Percentiles rank a stretch among this genome's conserved stretches.
Evolutionary conservation across 2,797 vertebrate species (phyloP).

Genomic region (Acrocephalus scirpaceus): DNA sequence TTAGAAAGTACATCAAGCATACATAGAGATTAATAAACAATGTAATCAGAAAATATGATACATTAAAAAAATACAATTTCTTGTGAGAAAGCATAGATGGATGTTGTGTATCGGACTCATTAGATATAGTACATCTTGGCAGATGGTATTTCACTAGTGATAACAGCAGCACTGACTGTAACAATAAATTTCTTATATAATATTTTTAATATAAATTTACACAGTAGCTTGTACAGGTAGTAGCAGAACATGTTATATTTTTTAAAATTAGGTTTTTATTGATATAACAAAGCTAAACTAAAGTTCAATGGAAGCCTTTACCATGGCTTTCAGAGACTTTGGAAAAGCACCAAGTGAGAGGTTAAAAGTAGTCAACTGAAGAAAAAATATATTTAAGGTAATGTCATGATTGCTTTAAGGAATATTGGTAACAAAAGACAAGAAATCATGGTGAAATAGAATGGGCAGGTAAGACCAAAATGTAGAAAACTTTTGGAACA

Average conservation of each 20-base stretch:
- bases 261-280: background rate
- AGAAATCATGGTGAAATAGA: background rate
- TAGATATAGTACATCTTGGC: background rate
- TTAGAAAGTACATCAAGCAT: background rate
- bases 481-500: background rate
- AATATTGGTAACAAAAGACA: background rate
- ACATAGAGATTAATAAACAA: background rate
- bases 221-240: background rate
- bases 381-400: background rate
- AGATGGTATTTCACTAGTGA: background rate
- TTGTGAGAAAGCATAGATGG: background rate
- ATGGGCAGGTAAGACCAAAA: background rate
- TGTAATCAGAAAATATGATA: background rate
- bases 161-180: background rate
- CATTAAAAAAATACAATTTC: background rate
- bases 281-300: background rate
- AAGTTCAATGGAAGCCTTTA: background rate
- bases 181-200: background rate
- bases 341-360: background rate
- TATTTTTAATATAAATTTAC: background rate
- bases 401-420: background rate
- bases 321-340: background rate
- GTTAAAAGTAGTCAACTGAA: background rate
- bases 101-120: background rate
- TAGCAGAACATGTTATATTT: background rate